Evolutionary conservation across 2,888 invertebrate species (phyloP), one percentile per base, ranked within the genome.

Genomic region (Nudaria mundana): DNA sequence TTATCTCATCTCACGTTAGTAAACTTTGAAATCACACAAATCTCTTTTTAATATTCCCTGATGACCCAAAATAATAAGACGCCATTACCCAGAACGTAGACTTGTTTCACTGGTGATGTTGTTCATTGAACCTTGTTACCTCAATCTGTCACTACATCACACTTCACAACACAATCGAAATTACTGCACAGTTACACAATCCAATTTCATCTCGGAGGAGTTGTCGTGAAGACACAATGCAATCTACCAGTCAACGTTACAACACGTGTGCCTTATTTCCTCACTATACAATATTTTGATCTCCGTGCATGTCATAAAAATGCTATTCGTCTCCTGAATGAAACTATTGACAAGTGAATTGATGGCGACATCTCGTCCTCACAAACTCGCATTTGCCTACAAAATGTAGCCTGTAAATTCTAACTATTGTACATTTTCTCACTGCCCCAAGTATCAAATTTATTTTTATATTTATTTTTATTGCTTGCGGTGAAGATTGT

Each of bases 391-490:
- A 39, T 48, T 5, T n/a, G n/a, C n/a, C n/a, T 16, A 14, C 12
- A 22, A 42, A 62, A 66, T 50, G 48, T 52, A 20, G 43, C 16
- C 48, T 45, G 52, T 43, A 42, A 39, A 56, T 52, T 48, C 55
- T 56, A 56, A 40, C 64, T 52, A 76, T 78, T 70, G 74, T 75
- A 75, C 76, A 80, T 78, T 76, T 20, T 66, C 67, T 71, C 71
- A 66, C 69, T 71, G 73, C 71, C 60, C 66, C 61, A 71, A 78
- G 78, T 79, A 81, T 78, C 81, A 81, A 81, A 84, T 85, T 81
- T 83, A 85, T 81, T 83, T 83, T 83, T 83, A 85, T 82, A 79
- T 82, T 80, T 80, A 81, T 79, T 81, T 83, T 86, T 85, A 84
- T 84, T 83, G 84, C 82, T 81, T 80, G 82, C 76, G 75, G 76